Base-by-base conservation (phyloP, 2,888 invertebrate genomes). In the Leptarthrus brevirostris region DNA sequence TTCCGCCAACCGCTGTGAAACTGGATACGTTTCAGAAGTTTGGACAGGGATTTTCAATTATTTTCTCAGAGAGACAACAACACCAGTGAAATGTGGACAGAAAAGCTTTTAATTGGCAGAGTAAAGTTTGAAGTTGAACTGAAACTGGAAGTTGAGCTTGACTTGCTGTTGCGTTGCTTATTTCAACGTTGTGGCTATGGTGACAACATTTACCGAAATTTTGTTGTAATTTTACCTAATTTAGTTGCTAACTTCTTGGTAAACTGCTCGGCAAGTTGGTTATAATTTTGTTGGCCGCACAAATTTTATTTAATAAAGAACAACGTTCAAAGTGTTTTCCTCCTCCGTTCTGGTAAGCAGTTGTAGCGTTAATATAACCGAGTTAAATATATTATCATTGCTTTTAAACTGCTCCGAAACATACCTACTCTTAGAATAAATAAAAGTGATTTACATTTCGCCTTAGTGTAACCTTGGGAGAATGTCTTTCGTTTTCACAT, bases 31-130 rank as follows among this genome's bases (percentile, higher is more conserved):
- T 40, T 40, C 40, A 40, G 40, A 40, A 40, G 10, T 40, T 40
- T n/a, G 40, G 40, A 40, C 40, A n/a, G 40, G n/a, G 40, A 40
- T 40, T 40, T 40, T 40, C 40, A 40, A 40, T 40, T 40, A 40
- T 40, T 40, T 40, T 40, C 40, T n/a, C 40, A 40, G 12, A n/a
- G 40, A 3, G n/a, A 40, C n/a, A 40, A 40, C 40, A 40, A 12
- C n/a, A n/a, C 4, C 40, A 40, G n/a, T 40, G 40, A 2, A 40
- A 40, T 40, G 8, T 40, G 3, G 40, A 12, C 8, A 12, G 40
- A 40, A 40, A 12, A 40, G 40, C 40, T 40, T 12, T 40, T 40
- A 40, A 40, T 40, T 40, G 40, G n/a, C 40, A 6, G 40, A 12
- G n/a, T n/a, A 40, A 40, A 40, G 40, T 40, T 40, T 40, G 40